Conservation (phyloP, 2,797 vertebrate genomes). For the Gallinago nigripennis region DNA sequence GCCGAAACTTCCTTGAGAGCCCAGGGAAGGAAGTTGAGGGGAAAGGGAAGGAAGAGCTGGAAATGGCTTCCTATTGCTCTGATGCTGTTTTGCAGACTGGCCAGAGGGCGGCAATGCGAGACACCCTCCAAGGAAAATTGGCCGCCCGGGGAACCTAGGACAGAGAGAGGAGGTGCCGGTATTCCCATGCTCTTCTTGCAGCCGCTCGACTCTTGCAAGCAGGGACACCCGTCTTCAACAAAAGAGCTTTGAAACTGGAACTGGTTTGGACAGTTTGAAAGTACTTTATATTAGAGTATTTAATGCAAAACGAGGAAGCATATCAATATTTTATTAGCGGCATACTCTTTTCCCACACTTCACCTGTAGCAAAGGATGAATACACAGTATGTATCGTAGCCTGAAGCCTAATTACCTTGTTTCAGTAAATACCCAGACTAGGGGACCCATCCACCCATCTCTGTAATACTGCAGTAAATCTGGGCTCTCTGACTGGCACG, state of each 20-base stretch:
- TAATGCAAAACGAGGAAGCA: not conserved
- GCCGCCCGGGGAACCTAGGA: not conserved
- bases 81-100: not conserved
- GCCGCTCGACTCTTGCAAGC: not conserved
- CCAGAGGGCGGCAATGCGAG: conserved; percentile 6
- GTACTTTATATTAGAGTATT: not conserved
- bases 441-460: not conserved
- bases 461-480: not conserved
- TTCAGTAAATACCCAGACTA: not conserved
- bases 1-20: not conserved
- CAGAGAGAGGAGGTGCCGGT: not conserved
- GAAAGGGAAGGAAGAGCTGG: conserved; percentile 2
- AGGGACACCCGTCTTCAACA: not conserved
- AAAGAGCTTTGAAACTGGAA: not conserved
- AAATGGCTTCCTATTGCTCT: conserved; percentile 19
- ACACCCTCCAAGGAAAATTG: not conserved
- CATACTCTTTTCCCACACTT: not conserved
- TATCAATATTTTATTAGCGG: not conserved
- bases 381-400: not conserved
- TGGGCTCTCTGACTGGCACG: not conserved
- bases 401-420: not conserved
- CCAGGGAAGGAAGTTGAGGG: not conserved
- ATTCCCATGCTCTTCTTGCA: not conserved
- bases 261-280: not conserved
- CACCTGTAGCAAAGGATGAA: not conserved